phyloP scores from a whole-genome alignment of 2,113 vertebrate species.

The Lynx canadensis region DNA sequence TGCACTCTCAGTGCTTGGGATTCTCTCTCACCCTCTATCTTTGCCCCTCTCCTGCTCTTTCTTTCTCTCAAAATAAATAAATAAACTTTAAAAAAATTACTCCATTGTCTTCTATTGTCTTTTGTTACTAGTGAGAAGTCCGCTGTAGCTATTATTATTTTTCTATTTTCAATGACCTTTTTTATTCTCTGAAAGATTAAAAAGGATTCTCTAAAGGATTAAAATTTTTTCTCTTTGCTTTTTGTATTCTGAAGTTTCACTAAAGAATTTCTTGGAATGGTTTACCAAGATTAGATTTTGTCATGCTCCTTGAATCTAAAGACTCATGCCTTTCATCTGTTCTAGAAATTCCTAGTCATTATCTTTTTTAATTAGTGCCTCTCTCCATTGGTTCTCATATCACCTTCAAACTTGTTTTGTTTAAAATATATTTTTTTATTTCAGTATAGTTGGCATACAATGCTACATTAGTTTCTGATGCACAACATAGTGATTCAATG shows the following conservation, averaged over 20 bases:
- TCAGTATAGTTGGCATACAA: neutral
- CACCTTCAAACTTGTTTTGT: neutral
- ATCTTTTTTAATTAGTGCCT: neutral
- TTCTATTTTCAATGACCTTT: neutral
- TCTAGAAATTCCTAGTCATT: neutral
- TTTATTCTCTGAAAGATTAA: neutral
- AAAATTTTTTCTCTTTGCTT: neutral
- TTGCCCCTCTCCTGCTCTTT: too few relatives aligned
- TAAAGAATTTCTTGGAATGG: neutral
- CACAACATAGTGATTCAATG: neutral
- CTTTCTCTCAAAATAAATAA: too few relatives aligned
- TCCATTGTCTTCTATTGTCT: neutral
- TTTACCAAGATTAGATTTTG: neutral
- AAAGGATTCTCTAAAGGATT: neutral
- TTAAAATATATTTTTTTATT: neutral
- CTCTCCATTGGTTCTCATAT: neutral
- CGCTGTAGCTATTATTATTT: neutral
- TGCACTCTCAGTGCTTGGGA: too few relatives aligned
- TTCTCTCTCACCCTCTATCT: too few relatives aligned
- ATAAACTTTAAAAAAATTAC: neutral
- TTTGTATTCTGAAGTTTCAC: neutral
- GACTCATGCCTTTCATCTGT: neutral
- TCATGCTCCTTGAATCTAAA: neutral
- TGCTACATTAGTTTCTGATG: neutral
- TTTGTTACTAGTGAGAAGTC: neutral